Evolutionary conservation across 2,888 invertebrate species (phyloP).

Genomic region (Clitarchus hookeri): DNA sequence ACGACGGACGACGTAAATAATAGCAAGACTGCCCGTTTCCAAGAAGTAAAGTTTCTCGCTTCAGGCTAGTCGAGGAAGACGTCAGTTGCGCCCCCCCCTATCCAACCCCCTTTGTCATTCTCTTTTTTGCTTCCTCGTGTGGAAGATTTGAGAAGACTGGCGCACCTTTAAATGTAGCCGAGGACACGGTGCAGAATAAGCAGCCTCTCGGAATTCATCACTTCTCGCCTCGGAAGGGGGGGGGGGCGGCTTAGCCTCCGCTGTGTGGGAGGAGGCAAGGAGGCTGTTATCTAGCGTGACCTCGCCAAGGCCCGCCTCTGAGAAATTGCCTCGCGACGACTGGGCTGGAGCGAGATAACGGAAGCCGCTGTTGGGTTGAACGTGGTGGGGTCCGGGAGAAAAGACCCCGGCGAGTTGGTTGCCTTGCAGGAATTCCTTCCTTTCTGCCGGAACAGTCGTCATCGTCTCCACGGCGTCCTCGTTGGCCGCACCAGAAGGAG

Average conservation of each 20-base stretch:
- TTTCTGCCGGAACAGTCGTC: too few relatives aligned
- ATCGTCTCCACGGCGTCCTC: too few relatives aligned
- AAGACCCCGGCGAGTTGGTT: neutral
- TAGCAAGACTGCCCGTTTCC: too few relatives aligned
- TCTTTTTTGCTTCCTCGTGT: neutral
- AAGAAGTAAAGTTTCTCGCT: too few relatives aligned
- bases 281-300: neutral
- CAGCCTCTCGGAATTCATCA: neutral
- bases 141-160: neutral
- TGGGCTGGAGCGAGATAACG: slow-evolving; percentile 6
- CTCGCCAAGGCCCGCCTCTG: slow-evolving; percentile 7
- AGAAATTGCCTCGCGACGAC: neutral
- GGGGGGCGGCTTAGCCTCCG: neutral
- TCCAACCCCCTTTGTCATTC: too few relatives aligned
- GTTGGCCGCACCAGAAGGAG: too few relatives aligned
- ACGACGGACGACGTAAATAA: too few relatives aligned
- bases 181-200: neutral
- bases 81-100: too few relatives aligned
- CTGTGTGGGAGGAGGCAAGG: neutral
- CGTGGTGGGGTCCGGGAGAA: neutral
- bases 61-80: too few relatives aligned
- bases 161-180: too few relatives aligned
- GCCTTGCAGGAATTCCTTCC: too few relatives aligned
- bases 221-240: neutral
- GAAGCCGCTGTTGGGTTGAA: neutral